These are phyloP conservation scores for Hydrophis major DNA, from an alignment of 2,797 vertebrate species.

Conservation along the genomic window DNA sequence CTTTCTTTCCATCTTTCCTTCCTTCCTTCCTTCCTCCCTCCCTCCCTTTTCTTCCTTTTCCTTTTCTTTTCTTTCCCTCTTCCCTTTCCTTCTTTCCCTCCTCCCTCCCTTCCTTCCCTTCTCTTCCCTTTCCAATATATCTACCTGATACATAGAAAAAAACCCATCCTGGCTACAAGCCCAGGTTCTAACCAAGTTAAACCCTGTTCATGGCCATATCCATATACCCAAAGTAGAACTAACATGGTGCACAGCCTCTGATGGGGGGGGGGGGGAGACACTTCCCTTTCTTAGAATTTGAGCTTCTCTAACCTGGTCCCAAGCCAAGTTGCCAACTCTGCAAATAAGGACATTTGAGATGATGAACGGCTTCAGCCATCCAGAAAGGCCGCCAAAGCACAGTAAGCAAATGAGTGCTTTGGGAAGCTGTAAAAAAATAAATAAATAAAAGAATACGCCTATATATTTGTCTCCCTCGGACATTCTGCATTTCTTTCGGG, in stretches of 20 bases:
- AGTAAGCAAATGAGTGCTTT: not conserved
- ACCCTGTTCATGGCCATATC: not conserved
- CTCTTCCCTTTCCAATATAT: too few species aligned
- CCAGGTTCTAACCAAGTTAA: not conserved
- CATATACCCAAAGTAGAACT: not conserved
- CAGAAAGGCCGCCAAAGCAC: not conserved
- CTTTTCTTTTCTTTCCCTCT: too few species aligned
- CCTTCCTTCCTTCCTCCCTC: not conserved
- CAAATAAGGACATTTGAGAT: not conserved
- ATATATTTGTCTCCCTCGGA: not conserved
- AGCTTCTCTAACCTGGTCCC: not conserved
- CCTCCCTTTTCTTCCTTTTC: too few species aligned
- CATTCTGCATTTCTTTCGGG: conserved; percentile 48
- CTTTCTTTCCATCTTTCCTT: accelerated
- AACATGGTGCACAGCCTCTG: not conserved
- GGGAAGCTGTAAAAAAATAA: not conserved
- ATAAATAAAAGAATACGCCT: not conserved
- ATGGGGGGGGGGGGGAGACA: accelerated
- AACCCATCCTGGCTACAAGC: not conserved
- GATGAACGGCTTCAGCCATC: not conserved
- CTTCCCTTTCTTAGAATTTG: not conserved
- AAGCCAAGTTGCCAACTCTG: not conserved
- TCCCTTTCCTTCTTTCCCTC: not conserved
- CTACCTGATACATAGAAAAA: not conserved
- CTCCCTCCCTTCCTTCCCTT: not conserved